phyloP scores from a whole-genome alignment of 2,113 vertebrate species.

The Cebidichthys violaceus region DNA sequence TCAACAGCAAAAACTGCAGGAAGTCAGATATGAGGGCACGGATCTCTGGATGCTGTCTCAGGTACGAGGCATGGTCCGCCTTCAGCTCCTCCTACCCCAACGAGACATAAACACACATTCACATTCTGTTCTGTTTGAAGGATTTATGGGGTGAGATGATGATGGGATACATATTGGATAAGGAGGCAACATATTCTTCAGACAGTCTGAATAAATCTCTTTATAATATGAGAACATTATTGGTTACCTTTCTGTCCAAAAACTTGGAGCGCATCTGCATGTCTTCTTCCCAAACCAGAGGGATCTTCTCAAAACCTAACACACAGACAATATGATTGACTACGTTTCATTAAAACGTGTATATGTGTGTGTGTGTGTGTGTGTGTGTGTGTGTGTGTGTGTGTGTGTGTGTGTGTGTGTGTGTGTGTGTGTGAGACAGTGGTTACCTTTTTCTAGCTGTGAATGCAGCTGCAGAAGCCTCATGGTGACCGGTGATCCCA shows the following conservation, averaged over 20 bases:
- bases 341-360: background rate
- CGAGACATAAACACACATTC: conserved; percentile 9
- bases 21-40: conserved; percentile 88
- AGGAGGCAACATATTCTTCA: background rate
- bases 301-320: conserved; percentile 85
- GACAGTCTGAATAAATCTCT: background rate
- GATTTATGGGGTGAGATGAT: background rate
- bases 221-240: background rate
- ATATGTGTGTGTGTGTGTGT: background rate
- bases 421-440: background rate
- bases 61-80: conserved; percentile 83
- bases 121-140: background rate
- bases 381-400: too few species aligned
- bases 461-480: conserved; percentile 82
- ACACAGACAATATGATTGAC: conserved; percentile 3
- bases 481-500: conserved; percentile 86
- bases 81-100: conserved; percentile 88
- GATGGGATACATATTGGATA: background rate
- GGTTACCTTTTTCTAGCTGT: conserved; percentile 77
- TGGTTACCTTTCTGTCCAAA: conserved; percentile 89
- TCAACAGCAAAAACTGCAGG: conserved; percentile 90
- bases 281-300: conserved; percentile 90
- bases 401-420: background rate
- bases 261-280: conserved; percentile 87
- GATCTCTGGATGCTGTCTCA: conserved; percentile 89